These are phyloP conservation scores for Gopherus flavomarginatus DNA, from an alignment of 2,113 vertebrate genomes.

Conservation along the genomic window DNA sequence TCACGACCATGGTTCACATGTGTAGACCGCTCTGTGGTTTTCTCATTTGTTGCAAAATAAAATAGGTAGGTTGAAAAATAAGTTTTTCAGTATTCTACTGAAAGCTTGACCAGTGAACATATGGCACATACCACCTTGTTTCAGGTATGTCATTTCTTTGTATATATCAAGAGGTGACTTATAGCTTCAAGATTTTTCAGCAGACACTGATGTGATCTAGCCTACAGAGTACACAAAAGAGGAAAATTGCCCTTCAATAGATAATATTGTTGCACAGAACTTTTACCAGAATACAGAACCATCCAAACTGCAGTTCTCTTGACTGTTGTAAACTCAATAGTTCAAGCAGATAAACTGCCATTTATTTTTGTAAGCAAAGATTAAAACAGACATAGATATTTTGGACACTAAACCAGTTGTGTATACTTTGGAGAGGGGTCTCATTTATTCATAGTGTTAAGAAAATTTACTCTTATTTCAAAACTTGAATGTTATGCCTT, in stretches of 20 bases:
- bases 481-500: background rate
- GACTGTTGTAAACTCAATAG: background rate
- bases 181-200: background rate
- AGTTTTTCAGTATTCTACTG: background rate
- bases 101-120: background rate
- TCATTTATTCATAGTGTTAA: background rate
- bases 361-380: background rate
- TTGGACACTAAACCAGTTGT: background rate
- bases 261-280: background rate
- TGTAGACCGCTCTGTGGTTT: background rate
- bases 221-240: background rate
- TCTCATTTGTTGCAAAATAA: background rate
- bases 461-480: background rate
- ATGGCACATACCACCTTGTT: background rate
- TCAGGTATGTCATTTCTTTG: background rate
- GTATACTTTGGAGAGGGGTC: background rate
- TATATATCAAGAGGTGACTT: background rate
- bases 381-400: background rate
- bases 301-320: background rate
- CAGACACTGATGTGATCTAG: background rate
- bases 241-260: background rate
- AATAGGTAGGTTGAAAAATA: background rate
- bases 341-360: background rate
- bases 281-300: background rate
- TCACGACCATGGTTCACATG: background rate